Evolutionary conservation across 1,140 invertebrate species (phyloP).

Genomic region (Drosophila nikananu): DNA sequence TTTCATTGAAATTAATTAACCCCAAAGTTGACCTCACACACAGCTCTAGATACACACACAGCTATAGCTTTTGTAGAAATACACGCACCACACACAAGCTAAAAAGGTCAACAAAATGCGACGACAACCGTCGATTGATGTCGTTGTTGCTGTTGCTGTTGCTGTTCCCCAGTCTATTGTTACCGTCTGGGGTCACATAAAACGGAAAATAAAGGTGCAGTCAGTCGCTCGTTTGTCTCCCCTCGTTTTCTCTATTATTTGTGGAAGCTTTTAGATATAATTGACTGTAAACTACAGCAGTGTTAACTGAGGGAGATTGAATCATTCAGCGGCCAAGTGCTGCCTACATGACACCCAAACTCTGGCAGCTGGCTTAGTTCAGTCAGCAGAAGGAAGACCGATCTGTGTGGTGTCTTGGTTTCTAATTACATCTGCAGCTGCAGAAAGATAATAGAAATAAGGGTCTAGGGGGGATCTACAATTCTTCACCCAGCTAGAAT

Average conservation of each 20-base stretch:
- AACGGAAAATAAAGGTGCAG: constrained; percentile 48
- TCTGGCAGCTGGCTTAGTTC: background rate
- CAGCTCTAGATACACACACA: background rate
- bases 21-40: constrained; percentile 64
- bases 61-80: background rate
- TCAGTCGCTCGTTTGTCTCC: constrained; percentile 19
- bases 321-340: background rate
- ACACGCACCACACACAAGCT: background rate
- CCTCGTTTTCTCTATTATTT: constrained; percentile 2
- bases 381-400: background rate
- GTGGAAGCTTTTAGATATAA: constrained; percentile 33
- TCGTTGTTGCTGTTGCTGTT: background rate
- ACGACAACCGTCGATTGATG: constrained; percentile 15
- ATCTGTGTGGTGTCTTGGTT: background rate
- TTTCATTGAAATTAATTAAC: constrained; percentile 83
- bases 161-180: constrained; percentile 11
- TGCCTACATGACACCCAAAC: background rate
- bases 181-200: constrained; percentile 36
- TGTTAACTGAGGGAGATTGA: constrained; percentile 7
- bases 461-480: background rate
- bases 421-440: background rate
- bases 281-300: constrained; percentile 23
- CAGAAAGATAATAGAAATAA: background rate
- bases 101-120: constrained; percentile 59
- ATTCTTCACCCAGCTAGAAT: background rate